Evolutionary conservation across 2,797 vertebrate genomes (phyloP), one percentile per base, ranked within the genome.

Genomic region (Mallotus villosus): DNA sequence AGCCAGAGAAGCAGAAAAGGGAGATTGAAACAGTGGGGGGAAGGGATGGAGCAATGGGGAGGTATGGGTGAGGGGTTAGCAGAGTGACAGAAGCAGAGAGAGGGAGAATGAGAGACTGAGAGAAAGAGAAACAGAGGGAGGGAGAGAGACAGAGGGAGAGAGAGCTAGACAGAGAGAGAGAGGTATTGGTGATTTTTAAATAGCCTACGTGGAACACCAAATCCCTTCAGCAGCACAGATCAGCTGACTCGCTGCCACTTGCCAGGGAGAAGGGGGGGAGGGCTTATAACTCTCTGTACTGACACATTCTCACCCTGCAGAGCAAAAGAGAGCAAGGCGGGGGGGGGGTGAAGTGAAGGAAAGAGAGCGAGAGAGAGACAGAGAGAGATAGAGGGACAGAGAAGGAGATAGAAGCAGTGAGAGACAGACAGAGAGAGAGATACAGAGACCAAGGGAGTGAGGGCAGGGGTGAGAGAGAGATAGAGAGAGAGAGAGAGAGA

Each of bases 161-260:
- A 60, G 17, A 61, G 25, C 11, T 67, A 83, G 71, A 84, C 60
- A 57, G 70, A 16, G 71, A 46, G 73, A 34, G 79, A 76, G 81
- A 74, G 84, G 78, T 78, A 84, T 80, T 74, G 77, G 80, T 79
- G 85, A 80, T 87, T 91, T 87, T 92, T 91, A 92, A 93, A 94
- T 93, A 93, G 92, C 83, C 84, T 88, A 87, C 86, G 75, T 89
- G 84, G 91, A 92, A 92, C 89, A 88, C 85, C 86, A 91, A 92
- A 93, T 91, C 91, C 90, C 89, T 88, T 91, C 90, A 81, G 84
- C 88, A 87, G 86, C 76, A 85, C 81, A 87, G 84, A 91, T 92
- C 90, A 92, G 88, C 90, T 91, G 91, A 90, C 91, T 85, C 81
- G 78, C 88, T 77, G 79, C 82, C 78, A 87, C 87, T 91, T 90